Base-by-base conservation (phyloP, 2,888 invertebrate genomes). In the Blera fallax region DNA sequence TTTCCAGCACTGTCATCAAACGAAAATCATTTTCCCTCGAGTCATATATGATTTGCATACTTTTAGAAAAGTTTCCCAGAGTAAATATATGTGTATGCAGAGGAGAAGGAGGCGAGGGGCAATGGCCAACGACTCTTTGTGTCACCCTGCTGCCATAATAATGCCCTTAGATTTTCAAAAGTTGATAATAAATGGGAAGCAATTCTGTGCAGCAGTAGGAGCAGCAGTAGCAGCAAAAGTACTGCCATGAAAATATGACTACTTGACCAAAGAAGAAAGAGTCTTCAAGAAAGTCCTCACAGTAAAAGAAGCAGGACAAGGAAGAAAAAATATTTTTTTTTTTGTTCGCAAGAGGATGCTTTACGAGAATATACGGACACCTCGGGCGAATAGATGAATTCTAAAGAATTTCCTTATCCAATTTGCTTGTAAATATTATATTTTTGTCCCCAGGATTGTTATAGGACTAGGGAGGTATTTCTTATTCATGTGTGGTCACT, bases 1-100 rank as follows among this genome's bases (percentile, higher is more conserved):
- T n/a, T 6, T n/a, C 58, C 24, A 58, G 43, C 58, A 83, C 14
- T 69, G 69, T 70, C 79, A 70, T 84, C 64, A 84, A 80, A 60
- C 65, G 64, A 74, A 79, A 74, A 84, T 79, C 24, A 74, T 79
- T 84, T 76, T 70, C 79, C 84, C 84, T 29, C 67, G 73, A 84
- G 84, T 74, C 79, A 79, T 84, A 67, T 84, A 70, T 73, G 79
- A 84, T 84, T 84, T 79, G 84, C 84, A 84, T 84, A 84, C 74
- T 80, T 84, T 74, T 65, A 65, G 16, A 58, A 80, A 84, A 74
- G 62, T 84, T 84, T 76, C 16, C 8, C 21, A 37, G 34, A 40
- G 62, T n/a, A 60, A 32, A 32, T 48, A 24, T 72, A 10, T 29
- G 56, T 32, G 29, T 37, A 11, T 18, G 10, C 32, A 24, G 8